Conservation (phyloP, 2,888 invertebrate species). For the Epinotia bilunana region DNA sequence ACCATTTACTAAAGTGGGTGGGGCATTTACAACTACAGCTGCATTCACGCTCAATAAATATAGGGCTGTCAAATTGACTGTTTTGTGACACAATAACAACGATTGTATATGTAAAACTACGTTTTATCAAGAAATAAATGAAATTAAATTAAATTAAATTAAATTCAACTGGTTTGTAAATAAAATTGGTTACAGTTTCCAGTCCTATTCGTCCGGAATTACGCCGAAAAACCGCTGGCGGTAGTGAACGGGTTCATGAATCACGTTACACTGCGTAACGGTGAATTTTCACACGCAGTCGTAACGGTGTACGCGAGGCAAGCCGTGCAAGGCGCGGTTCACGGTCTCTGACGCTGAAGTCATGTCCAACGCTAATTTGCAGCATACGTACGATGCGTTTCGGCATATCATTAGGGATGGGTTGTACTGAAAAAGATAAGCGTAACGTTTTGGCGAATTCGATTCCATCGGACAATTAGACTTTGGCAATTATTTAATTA, state of each 20-base stretch:
- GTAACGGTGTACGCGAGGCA: conserved; percentile 49
- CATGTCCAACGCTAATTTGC: conserved; percentile 50
- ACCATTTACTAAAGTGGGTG: not conserved
- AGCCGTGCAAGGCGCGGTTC: conserved; percentile 70
- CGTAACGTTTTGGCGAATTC: too few relatives aligned
- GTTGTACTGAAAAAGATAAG: too few relatives aligned
- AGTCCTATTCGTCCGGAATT: conserved; percentile 6
- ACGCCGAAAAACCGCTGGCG: conserved; percentile 10
- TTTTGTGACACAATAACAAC: not conserved
- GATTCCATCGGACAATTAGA: too few relatives aligned
- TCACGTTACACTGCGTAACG: conserved; percentile 45
- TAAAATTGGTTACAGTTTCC: not conserved
- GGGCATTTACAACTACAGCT: not conserved
- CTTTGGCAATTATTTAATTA: too few relatives aligned
- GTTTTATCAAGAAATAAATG: too few relatives aligned
- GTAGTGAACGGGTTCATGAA: conserved; percentile 11
- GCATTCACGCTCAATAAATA: not conserved
- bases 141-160: too few relatives aligned
- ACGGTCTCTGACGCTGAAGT: conserved; percentile 48
- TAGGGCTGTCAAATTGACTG: not conserved
- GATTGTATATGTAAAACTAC: too few relatives aligned
- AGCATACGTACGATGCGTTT: conserved; percentile 8
- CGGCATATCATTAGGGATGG: not conserved
- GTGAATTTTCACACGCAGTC: not conserved
- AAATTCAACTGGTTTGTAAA: not conserved